A percentile compares a stretch with the other conserved stretches of the same genome.
phyloP scores from a whole-genome alignment of 2,797 vertebrate species.

The Pantherophis alleghaniensis region DNA sequence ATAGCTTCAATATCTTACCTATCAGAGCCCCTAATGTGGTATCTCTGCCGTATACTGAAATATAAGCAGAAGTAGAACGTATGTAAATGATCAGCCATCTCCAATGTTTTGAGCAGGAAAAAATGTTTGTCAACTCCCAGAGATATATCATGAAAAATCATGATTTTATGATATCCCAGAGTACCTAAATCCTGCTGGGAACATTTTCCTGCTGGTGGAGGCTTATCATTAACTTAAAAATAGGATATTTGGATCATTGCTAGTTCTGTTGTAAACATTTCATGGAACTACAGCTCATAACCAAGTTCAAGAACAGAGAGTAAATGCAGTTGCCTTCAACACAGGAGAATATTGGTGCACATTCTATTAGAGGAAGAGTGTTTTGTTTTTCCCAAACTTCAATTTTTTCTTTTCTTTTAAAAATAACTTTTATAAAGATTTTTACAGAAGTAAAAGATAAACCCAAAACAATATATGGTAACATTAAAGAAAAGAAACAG shows the following conservation, averaged over 20 bases:
- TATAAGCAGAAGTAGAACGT: not conserved
- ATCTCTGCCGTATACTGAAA: not conserved
- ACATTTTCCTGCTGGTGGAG: not conserved
- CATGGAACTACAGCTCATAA: not conserved
- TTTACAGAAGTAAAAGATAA: not conserved
- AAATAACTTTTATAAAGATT: not conserved
- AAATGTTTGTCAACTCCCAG: not conserved
- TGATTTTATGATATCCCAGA: not conserved
- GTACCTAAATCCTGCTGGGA: not conserved
- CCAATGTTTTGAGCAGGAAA: not conserved
- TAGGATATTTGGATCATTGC: not conserved
- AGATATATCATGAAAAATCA: not conserved
- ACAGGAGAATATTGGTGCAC: not conserved
- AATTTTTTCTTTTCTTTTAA: not conserved
- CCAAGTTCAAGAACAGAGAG: not conserved
- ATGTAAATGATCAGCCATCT: not conserved
- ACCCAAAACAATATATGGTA: not conserved
- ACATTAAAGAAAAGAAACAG: not conserved
- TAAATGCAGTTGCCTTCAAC: not conserved
- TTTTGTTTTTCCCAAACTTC: not conserved
- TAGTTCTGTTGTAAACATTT: not conserved
- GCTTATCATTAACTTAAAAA: not conserved
- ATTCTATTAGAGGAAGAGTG: not conserved
- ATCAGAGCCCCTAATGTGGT: not conserved
- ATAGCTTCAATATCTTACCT: not conserved